phyloP scores from a whole-genome alignment of 2,113 vertebrate species.

The Stegastes partitus region DNA sequence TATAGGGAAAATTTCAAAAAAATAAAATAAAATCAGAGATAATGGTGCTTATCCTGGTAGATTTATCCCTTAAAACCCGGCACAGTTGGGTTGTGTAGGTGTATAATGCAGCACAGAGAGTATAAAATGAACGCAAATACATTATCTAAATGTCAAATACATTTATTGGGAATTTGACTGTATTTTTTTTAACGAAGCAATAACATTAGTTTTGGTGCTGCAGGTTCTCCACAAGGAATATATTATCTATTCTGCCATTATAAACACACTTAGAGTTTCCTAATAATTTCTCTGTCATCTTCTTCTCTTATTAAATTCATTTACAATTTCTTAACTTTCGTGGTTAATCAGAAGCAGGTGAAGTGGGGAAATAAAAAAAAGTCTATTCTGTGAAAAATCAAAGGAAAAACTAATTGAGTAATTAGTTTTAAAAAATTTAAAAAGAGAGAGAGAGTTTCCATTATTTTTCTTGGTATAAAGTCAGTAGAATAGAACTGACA shows the following conservation, averaged over 20 bases:
- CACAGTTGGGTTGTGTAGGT: neutral
- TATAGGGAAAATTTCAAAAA: neutral
- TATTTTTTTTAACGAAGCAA: too few relatives aligned
- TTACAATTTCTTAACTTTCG: neutral
- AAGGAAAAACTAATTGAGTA: neutral
- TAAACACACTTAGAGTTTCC: neutral
- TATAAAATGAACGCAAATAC: too few relatives aligned
- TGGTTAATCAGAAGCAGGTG: neutral
- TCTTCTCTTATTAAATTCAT: neutral
- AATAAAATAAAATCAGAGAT: neutral
- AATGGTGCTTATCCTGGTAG: neutral
- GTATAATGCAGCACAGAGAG: neutral
- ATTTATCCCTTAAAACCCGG: neutral
- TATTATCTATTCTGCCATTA: too few relatives aligned
- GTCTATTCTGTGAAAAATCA: neutral
- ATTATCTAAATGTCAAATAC: too few relatives aligned
- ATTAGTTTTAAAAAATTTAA: slow-evolving; percentile 7
- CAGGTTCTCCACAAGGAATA: too few relatives aligned
- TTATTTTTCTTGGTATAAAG: neutral
- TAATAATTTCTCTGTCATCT: neutral
- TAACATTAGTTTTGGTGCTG: too few relatives aligned
- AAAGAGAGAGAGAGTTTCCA: neutral
- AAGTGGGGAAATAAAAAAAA: neutral
- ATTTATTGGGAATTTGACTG: too few relatives aligned
- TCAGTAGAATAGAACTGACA: slow-evolving; percentile 25